A percentile compares a stretch with the other conserved stretches of the same genome.
Evolutionary conservation across 2,888 invertebrate genomes (phyloP).

Genomic region (Eumerus sabulonum): DNA sequence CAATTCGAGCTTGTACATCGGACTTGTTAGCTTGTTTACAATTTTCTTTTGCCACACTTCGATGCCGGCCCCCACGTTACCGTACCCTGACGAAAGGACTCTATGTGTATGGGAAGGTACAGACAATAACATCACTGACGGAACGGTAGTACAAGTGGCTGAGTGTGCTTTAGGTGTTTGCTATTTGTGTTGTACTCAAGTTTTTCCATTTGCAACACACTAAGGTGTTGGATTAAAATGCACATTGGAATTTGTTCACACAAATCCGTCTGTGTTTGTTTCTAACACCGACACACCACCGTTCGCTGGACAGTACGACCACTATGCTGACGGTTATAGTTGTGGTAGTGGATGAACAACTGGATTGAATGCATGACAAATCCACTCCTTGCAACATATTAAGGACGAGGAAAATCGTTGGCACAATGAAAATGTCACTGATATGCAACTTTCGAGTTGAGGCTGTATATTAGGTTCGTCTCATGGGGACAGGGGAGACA

Average conservation of each 20-base stretch:
- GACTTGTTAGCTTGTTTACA: slow-evolving; percentile 44
- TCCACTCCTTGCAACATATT: slow-evolving; percentile 6
- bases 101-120: slow-evolving; percentile 12
- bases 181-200: slow-evolving; percentile 57
- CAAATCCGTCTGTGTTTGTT: slow-evolving; percentile 32
- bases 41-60: slow-evolving; percentile 21
- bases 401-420: slow-evolving; percentile 14
- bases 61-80: neutral
- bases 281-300: neutral
- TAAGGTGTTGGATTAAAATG: slow-evolving; percentile 60
- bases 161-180: slow-evolving; percentile 27
- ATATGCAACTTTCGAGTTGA: slow-evolving; percentile 38
- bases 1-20: slow-evolving; percentile 5
- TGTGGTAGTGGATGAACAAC: too few species aligned
- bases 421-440: slow-evolving; percentile 51
- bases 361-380: too few species aligned
- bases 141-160: neutral
- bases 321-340: too few species aligned
- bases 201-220: slow-evolving; percentile 61
- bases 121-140: too few species aligned
- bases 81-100: neutral
- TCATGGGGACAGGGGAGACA: neutral
- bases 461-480: neutral
- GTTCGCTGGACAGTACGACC: neutral
- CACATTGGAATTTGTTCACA: slow-evolving; percentile 28